Evolutionary conservation across 2,888 invertebrate genomes (phyloP), one percentile per base, ranked within the genome.

Genomic region (Tethea ocularis): DNA sequence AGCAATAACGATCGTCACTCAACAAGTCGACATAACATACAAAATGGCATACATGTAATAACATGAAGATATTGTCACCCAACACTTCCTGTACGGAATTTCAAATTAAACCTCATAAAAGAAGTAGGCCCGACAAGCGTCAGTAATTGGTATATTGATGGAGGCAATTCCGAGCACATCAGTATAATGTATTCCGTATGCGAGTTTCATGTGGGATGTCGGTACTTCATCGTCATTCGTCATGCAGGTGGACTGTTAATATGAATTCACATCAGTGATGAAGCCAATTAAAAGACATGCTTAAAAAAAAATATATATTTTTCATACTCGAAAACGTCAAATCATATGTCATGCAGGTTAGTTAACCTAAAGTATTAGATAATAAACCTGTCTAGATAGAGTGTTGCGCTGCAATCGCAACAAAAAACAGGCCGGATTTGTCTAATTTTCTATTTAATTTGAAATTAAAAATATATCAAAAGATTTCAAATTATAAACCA

Each of bases 131-230:
- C 61, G 57, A 41, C 59, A 66, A 65, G 63, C 61, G 62, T 67
- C 64, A 66, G 64, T 71, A 67, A 72, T 71, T 68, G 67, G 55
- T 46, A 64, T 62, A 76, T 71, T 67, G 67, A 71, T 72, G 68
- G 62, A 53, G 51, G 60, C 65, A 60, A 59, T 61, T 66, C 57
- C 29, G 58, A 23, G 56, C 57, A 63, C 57, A 62, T 55, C 61
- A 17, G 46, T 56, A 52, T 67, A 67, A 68, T 61, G 63, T 64
- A 73, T 73, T 68, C 67, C 58, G 66, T 71, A 59, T 66, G 63
- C 63, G 59, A 59, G 53, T 58, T 56, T 33, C 61, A 61, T 60
- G 61, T 58, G 56, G 60, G 53, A 59, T 23, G 64, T 62, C 24
- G 55, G 67, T 58, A 62, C 65, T 66, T 64, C 65, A 59, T 36